These are phyloP conservation scores for Oxyruncus cristatus DNA, from an alignment of 2,113 vertebrate genomes.

Conservation along the genomic window DNA sequence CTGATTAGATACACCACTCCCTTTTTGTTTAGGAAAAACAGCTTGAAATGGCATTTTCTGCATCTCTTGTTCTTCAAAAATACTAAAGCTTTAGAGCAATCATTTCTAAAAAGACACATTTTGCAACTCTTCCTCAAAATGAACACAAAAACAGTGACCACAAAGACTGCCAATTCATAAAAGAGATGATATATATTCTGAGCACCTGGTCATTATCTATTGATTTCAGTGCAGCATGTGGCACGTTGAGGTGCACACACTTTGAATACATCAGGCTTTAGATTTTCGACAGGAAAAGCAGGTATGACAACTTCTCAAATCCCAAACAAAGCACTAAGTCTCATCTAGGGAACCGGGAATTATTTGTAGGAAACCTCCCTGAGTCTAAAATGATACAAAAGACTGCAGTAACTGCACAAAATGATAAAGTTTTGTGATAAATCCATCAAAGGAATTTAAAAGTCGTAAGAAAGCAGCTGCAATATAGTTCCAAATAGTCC, in stretches of 20 bases:
- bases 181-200: neutral
- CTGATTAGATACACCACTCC: neutral
- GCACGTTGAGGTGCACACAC: neutral
- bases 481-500: neutral
- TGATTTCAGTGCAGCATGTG: neutral
- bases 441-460: neutral
- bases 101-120: neutral
- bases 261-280: neutral
- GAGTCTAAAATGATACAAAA: neutral
- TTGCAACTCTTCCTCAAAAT: neutral
- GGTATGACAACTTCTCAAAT: neutral
- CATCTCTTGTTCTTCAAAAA: neutral
- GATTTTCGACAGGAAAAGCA: neutral
- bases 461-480: neutral
- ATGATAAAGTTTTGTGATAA: neutral
- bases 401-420: neutral
- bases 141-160: neutral
- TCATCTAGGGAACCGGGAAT: neutral
- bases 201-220: neutral
- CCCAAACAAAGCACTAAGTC: neutral
- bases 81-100: neutral
- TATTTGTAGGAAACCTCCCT: neutral
- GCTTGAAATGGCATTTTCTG: neutral
- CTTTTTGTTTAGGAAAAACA: neutral
- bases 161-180: neutral